Percentiles rank a stretch among this genome's conserved stretches.
Conservation (phyloP, 2,888 invertebrate genomes). For the Steinernema hermaphroditum region DNA sequence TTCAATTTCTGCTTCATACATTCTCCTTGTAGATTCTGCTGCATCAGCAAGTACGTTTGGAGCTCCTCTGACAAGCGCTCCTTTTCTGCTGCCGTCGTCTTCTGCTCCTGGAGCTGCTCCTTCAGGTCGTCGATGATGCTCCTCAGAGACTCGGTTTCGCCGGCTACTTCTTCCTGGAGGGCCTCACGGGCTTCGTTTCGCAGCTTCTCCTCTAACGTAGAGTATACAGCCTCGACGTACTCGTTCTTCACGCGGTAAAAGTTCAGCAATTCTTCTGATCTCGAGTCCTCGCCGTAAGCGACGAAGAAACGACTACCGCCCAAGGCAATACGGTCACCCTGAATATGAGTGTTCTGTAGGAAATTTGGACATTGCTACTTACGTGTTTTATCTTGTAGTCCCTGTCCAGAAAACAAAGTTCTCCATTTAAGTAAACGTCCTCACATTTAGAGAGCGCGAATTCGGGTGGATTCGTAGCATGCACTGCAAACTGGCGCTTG, state of each 20-base stretch:
- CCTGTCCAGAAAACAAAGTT: too few species aligned
- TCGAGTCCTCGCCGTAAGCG: neutral
- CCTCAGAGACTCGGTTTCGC: conserved; percentile 12
- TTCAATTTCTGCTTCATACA: neutral
- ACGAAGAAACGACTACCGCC: conserved; percentile 28
- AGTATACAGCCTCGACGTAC: conserved; percentile 27
- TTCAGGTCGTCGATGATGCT: conserved; percentile 10
- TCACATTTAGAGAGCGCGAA: too few species aligned
- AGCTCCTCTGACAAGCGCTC: neutral
- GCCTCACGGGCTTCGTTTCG: conserved; percentile 27
- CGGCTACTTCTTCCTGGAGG: conserved; percentile 21
- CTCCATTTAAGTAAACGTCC: neutral
- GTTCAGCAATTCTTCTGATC: neutral
- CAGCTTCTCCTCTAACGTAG: conserved; percentile 2
- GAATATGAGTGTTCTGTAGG: neutral
- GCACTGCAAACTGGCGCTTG: conserved; percentile 11
- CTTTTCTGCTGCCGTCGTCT: neutral
- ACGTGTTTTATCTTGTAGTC: neutral
- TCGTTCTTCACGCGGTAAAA: conserved; percentile 28
- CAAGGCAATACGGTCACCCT: conserved; percentile 32
- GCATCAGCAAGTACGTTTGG: neutral
- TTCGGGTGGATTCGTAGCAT: conserved; percentile 36
- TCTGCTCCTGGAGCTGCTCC: neutral
- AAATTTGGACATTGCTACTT: neutral
- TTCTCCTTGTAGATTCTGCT: neutral